These are phyloP conservation scores for Mastigias papua DNA, from an alignment of 30 jellyfish, hydroid and myxozoan species.

Conservation along the genomic window DNA sequence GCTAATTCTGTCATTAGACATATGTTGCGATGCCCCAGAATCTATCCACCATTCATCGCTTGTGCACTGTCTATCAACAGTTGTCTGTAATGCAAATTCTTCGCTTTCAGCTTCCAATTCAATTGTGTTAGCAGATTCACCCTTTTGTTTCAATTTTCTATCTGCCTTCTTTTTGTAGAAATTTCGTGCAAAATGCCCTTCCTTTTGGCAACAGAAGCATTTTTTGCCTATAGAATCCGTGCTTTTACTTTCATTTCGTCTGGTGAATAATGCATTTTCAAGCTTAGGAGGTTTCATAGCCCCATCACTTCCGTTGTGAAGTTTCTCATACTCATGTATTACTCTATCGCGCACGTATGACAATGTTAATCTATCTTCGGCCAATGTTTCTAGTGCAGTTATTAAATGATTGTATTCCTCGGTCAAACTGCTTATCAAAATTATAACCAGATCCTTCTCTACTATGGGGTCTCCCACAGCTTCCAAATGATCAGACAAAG, in stretches of 20 bases:
- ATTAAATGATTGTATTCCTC: conserved; percentile 42
- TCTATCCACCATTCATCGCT: conserved; percentile 45
- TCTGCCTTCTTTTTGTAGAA: conserved; percentile 49
- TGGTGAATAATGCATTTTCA: conserved; percentile 1
- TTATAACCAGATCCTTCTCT: conserved; percentile 64
- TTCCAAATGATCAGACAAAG: conserved; percentile 55
- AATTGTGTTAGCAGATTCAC: neutral
- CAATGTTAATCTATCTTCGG: conserved; percentile 39
- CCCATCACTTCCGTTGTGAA: neutral
- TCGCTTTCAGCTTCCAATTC: conserved; percentile 3
- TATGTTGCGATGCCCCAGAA: conserved; percentile 59
- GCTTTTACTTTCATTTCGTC: neutral
- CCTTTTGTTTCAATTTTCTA: conserved; percentile 4
- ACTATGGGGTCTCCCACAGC: conserved; percentile 60
- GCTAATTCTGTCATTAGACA: conserved; percentile 25
- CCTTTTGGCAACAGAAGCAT: conserved; percentile 39
- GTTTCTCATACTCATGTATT: conserved; percentile 25
- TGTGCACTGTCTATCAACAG: neutral
- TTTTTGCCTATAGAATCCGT: conserved; percentile 3
- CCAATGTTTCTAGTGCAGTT: conserved; percentile 32
- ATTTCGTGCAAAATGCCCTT: conserved; percentile 51
- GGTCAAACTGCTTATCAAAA: conserved; percentile 66
- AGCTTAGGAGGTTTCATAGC: neutral
- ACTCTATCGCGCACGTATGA: conserved; percentile 33
- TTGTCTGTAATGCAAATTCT: neutral